These are phyloP conservation scores for Microtus montanus DNA, from an alignment of 2,113 vertebrate species.

Conservation along the genomic window DNA sequence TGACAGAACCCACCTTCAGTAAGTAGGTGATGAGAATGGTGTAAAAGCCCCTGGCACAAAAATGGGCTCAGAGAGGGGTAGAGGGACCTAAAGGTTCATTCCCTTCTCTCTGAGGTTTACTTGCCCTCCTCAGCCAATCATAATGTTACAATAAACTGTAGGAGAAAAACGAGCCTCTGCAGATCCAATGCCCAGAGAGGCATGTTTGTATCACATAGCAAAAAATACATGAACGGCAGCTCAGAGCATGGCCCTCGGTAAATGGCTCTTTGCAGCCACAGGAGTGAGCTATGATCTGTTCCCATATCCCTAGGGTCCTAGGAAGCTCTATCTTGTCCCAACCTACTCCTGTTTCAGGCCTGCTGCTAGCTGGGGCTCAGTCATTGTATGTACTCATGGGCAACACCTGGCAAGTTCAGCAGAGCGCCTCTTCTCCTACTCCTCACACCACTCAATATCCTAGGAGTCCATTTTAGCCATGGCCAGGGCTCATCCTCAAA, in stretches of 20 bases:
- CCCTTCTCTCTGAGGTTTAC: background rate
- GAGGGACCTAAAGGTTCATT: background rate
- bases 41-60: background rate
- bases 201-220: rapidly evolving
- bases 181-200: background rate
- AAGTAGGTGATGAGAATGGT: background rate
- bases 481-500: background rate
- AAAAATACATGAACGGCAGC: background rate
- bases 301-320: too few species aligned
- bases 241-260: background rate
- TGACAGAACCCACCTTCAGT: background rate
- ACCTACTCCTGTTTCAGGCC: background rate
- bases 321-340: background rate
- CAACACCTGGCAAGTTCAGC: background rate
- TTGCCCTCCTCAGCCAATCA: background rate
- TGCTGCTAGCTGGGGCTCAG: background rate
- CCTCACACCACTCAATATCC: background rate
- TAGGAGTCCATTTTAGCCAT: too few species aligned
- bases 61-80: background rate
- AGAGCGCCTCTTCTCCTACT: background rate
- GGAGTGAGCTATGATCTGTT: background rate
- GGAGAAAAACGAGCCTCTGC: background rate
- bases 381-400: too few species aligned
- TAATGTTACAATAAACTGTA: background rate
- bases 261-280: background rate